A percentile compares a stretch with the other conserved stretches of the same genome.
Evolutionary conservation across 2,113 vertebrate species (phyloP).

Genomic region (Grammomys surdaster): DNA sequence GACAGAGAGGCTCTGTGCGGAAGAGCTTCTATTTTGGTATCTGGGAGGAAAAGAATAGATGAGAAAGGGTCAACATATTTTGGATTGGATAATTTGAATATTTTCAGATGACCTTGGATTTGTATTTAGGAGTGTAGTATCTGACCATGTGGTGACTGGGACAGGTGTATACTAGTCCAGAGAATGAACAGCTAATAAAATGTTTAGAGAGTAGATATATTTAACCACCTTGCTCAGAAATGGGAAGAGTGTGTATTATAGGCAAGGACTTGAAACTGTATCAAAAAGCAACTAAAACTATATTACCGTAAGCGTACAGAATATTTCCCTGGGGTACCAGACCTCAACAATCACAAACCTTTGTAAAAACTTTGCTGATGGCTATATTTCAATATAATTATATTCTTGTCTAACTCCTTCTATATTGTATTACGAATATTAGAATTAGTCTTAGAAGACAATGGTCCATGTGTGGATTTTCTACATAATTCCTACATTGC

Average conservation of each 20-base stretch:
- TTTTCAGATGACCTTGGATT: not conserved
- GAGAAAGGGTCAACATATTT: not conserved
- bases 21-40: not conserved
- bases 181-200: not conserved
- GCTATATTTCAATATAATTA: not conserved
- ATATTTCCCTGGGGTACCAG: not conserved
- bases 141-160: not conserved
- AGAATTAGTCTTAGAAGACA: not conserved
- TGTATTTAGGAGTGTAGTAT: not conserved
- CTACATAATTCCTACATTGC: not conserved
- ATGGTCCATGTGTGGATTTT: not conserved
- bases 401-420: conserved; percentile 1
- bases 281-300: not conserved
- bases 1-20: not conserved
- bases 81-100: not conserved
- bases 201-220: not conserved
- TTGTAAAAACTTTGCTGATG: not conserved
- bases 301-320: not conserved
- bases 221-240: not conserved
- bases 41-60: not conserved
- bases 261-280: not conserved
- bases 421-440: not conserved
- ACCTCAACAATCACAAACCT: not conserved
- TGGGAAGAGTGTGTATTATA: not conserved
- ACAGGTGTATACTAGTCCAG: not conserved